These are phyloP conservation scores for Promerops cafer DNA, from an alignment of 2,113 vertebrate species.

Conservation along the genomic window DNA sequence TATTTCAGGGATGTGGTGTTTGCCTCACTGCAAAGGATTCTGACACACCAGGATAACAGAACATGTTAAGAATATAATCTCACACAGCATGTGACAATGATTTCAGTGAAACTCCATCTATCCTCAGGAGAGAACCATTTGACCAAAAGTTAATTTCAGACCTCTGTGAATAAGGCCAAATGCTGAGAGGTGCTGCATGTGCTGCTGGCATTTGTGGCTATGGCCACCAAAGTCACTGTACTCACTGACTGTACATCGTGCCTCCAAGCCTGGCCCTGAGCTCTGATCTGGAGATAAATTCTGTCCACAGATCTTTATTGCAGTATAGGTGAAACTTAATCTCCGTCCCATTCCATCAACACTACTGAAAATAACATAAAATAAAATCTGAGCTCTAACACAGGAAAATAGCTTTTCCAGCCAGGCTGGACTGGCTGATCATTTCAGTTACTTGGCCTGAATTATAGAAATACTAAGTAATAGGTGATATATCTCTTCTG, in stretches of 20 bases:
- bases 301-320: neutral
- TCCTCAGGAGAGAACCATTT: neutral
- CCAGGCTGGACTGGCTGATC: neutral
- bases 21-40: neutral
- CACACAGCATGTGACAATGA: neutral
- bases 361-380: neutral
- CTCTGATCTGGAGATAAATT: neutral
- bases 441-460: neutral
- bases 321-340: slow-evolving; percentile 2
- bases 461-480: neutral
- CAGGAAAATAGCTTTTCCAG: neutral
- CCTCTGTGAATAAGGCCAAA: neutral
- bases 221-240: neutral
- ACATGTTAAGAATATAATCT: neutral
- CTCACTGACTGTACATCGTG: accelerated
- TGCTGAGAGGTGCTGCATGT: neutral
- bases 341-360: slow-evolving; percentile 19
- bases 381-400: neutral
- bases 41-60: neutral
- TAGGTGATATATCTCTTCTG: neutral
- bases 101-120: neutral
- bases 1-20: neutral
- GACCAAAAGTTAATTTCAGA: neutral
- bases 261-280: neutral
- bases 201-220: accelerated